Conservation (phyloP, 2,888 invertebrate species). For the Megaustenia siamemsis region DNA sequence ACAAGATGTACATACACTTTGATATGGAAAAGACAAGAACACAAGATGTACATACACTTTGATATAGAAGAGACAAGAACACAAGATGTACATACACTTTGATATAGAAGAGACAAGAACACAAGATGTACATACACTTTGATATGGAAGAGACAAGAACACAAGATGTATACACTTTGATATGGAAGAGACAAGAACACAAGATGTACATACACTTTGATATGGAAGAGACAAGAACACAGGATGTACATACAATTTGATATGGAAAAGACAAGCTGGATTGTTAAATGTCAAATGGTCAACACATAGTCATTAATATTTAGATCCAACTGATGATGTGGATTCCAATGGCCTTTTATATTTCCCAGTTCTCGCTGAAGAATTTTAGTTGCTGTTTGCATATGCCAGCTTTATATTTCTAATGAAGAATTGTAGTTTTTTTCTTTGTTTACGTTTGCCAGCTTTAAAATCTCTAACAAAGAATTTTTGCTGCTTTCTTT, state of each 20-base stretch:
- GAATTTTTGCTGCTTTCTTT: too few species aligned
- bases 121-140: conserved; percentile 6
- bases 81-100: conserved; percentile 6
- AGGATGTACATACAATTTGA: background rate
- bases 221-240: background rate
- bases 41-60: conserved; percentile 6
- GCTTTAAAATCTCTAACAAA: too few species aligned
- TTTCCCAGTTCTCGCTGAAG: too few species aligned
- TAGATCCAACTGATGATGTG: too few species aligned
- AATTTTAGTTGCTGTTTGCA: too few species aligned
- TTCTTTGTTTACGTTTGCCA: too few species aligned
- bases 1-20: conserved; percentile 6
- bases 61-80: background rate
- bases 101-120: background rate
- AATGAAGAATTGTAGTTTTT: too few species aligned
- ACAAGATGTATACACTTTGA: conserved; percentile 6
- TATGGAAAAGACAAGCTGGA: background rate
- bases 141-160: background rate
- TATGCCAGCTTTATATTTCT: too few species aligned
- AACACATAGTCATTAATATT: too few species aligned
- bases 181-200: background rate
- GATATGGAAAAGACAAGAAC: background rate
- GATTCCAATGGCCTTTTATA: too few species aligned
- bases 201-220: conserved; percentile 10
- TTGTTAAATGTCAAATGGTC: background rate